Conservation (phyloP, 2,888 invertebrate genomes). For the Blastobasis lacticolella region DNA sequence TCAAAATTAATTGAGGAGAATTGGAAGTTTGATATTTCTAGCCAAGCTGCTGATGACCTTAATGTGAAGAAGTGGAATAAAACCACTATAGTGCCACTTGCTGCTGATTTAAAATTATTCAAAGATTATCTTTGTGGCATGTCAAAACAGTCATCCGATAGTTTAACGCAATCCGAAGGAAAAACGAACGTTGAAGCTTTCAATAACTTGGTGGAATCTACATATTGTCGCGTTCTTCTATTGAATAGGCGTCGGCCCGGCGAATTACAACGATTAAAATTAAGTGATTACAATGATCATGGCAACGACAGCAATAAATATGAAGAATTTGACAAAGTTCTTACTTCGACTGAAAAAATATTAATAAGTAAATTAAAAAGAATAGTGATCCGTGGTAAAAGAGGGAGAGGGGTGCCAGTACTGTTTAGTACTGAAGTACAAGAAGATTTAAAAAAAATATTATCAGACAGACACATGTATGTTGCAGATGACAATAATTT, state of each 20-base stretch:
- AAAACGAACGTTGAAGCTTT: constrained; percentile 3
- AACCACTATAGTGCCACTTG: constrained; percentile 15
- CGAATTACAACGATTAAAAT: constrained; percentile 10
- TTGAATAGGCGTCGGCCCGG: constrained; percentile 12
- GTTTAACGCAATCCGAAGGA: not conserved
- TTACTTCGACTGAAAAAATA: not conserved
- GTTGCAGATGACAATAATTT: constrained; percentile 10
- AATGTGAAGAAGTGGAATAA: not conserved
- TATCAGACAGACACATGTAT: constrained; percentile 10
- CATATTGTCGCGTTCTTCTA: constrained; percentile 10
- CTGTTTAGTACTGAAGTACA: constrained; percentile 15
- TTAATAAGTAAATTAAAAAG: not conserved
- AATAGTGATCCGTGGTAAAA: constrained; percentile 10
- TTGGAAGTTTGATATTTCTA: constrained; percentile 2
- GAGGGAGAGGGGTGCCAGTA: constrained; percentile 16
- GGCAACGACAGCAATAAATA: not conserved
- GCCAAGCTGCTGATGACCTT: not conserved
- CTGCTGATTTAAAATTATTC: constrained; percentile 13
- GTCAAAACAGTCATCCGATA: constrained; percentile 1
- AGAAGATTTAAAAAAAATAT: constrained; percentile 11
- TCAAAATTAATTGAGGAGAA: constrained; percentile 5
- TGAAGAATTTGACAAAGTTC: not conserved
- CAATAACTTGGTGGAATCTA: constrained; percentile 5
- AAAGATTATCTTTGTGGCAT: constrained; percentile 13
- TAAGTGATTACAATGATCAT: constrained; percentile 7